phyloP scores from a whole-genome alignment of 2,888 invertebrate genomes.

The Drosophila hamatofila region DNA sequence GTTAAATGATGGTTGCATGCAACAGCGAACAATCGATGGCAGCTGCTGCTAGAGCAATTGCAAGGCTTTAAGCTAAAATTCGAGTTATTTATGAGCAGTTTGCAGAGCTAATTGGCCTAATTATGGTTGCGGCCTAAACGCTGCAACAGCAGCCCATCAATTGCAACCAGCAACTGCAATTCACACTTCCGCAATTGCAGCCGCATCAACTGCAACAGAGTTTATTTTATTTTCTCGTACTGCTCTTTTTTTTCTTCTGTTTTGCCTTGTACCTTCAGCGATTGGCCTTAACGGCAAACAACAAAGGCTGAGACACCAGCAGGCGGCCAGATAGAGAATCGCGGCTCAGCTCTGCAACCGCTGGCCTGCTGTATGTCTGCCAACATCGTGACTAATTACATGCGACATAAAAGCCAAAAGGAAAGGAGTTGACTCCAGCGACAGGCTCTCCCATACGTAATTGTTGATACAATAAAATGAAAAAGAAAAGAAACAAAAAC shows the following conservation, averaged over 20 bases:
- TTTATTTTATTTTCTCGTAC: constrained; percentile 3
- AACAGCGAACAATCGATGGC: constrained; percentile 27
- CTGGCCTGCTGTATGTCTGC: constrained; percentile 73
- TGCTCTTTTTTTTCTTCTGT: constrained; percentile 3
- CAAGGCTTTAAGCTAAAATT: constrained; percentile 56
- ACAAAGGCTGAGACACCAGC: constrained; percentile 57
- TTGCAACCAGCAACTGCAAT: constrained; percentile 53
- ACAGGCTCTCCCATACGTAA: constrained; percentile 65
- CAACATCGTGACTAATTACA: constrained; percentile 81
- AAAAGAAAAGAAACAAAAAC: constrained; percentile 22
- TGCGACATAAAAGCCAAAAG: constrained; percentile 72
- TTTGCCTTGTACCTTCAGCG: constrained; percentile 35
- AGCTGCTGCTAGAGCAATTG: constrained; percentile 41
- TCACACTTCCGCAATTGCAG: constrained; percentile 72
- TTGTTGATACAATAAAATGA: constrained; percentile 52
- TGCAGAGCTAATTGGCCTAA: constrained; percentile 73
- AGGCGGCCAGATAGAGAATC: constrained; percentile 41
- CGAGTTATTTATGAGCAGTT: constrained; percentile 73
- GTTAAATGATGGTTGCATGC: constrained; percentile 51
- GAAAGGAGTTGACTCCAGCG: constrained; percentile 45
- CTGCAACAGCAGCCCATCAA: constrained; percentile 48
- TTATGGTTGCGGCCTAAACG: constrained; percentile 59
- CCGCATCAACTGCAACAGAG: constrained; percentile 10
- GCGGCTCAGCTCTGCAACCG: constrained; percentile 44
- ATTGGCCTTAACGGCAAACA: constrained; percentile 67